Conservation (phyloP, 37 sponge, comb jelly and placozoan genomes). For the Corticium candelabrum region DNA sequence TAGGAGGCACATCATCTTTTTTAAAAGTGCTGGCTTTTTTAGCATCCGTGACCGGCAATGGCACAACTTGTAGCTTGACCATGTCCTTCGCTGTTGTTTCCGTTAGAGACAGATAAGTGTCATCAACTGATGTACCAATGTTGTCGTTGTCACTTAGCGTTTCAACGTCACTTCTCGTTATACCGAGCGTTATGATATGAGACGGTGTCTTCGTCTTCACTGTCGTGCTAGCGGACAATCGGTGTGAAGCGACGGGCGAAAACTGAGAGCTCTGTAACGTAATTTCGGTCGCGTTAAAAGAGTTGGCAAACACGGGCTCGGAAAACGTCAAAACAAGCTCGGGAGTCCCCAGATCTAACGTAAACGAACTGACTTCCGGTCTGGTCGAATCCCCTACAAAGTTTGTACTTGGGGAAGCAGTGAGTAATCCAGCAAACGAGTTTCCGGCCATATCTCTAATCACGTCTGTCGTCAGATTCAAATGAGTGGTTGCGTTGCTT, state of each 20-base stretch:
- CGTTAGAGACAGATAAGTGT: constrained; percentile 16
- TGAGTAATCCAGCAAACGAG: constrained; percentile 13
- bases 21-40: constrained; percentile 14
- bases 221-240: neutral
- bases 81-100: constrained; percentile 33
- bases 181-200: neutral
- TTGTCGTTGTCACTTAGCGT: neutral
- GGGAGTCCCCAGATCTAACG: constrained; percentile 18
- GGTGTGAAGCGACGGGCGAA: neutral
- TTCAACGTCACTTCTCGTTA: neutral
- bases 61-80: constrained; percentile 11
- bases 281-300: constrained; percentile 29
- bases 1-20: constrained; percentile 38
- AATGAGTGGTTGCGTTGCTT: constrained; percentile 35
- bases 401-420: constrained; percentile 6
- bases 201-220: neutral
- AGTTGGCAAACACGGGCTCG: constrained; percentile 63
- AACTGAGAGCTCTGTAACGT: neutral
- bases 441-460: constrained; percentile 55
- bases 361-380: constrained; percentile 19
- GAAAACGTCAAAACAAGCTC: constrained; percentile 53
- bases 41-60: constrained; percentile 17
- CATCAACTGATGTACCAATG: neutral
- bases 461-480: constrained; percentile 23
- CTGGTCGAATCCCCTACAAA: constrained; percentile 41